Percentiles rank a stretch among this genome's conserved stretches.
Evolutionary conservation across 2,888 invertebrate genomes (phyloP).

Genomic region (Meliscaeva auricollis): DNA sequence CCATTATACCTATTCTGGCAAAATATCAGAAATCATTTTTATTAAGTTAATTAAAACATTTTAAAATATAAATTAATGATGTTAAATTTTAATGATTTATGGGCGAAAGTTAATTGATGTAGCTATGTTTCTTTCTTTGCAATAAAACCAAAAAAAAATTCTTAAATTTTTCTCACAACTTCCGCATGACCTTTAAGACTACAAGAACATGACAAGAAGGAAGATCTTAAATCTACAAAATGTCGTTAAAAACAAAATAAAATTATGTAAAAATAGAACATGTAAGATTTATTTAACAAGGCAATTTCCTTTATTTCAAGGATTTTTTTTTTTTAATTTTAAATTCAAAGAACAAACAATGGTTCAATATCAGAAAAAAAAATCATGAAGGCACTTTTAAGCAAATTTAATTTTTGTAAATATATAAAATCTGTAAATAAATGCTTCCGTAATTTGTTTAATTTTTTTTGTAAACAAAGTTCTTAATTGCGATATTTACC

Average conservation of each 20-base stretch:
- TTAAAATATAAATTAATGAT: background rate
- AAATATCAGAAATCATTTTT: background rate
- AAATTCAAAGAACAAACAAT: background rate
- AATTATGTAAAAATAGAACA: constrained; percentile 19
- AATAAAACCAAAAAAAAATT: background rate
- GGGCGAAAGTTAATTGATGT: constrained; percentile 29
- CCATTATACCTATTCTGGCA: background rate
- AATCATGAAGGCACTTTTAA: background rate
- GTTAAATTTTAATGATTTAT: constrained; percentile 26
- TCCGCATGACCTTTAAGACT: constrained; percentile 20
- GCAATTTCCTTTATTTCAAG: constrained; percentile 24
- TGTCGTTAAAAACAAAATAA: constrained; percentile 22
- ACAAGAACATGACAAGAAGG: background rate
- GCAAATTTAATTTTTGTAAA: background rate
- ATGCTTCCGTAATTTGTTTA: too few species aligned
- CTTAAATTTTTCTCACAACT: constrained; percentile 21
- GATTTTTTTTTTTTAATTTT: background rate
- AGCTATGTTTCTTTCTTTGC: background rate
- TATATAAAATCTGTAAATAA: too few species aligned
- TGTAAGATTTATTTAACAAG: background rate
- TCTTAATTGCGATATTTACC: too few species aligned
- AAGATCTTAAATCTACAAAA: background rate
- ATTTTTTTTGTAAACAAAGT: too few species aligned
- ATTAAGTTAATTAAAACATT: constrained; percentile 22
- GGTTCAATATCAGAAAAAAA: background rate